Conservation (phyloP, 37 sponge, comb jelly and placozoan species). For the Ianthella basta region DNA sequence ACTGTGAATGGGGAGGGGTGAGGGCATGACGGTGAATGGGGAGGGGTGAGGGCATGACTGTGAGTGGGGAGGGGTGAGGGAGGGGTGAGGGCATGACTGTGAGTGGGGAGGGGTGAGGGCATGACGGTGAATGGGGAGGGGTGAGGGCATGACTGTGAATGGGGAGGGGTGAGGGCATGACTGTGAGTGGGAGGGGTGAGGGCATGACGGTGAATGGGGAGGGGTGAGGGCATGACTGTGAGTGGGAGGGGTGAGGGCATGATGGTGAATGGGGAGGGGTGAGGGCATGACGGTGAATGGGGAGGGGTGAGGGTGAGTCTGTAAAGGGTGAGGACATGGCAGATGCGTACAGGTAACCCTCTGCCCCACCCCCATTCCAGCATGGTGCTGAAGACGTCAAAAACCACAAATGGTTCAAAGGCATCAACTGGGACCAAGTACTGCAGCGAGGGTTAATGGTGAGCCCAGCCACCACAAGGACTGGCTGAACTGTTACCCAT, state of each 20-base stretch:
- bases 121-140: background rate
- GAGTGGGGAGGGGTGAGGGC: constrained; percentile 46
- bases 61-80: too few relatives aligned
- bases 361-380: constrained; percentile 55
- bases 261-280: background rate
- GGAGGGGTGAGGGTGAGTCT: too few relatives aligned
- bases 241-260: background rate
- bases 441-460: constrained; percentile 70
- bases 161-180: constrained; percentile 50
- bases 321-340: too few relatives aligned
- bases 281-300: too few relatives aligned
- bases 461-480: constrained; percentile 1
- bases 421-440: constrained; percentile 88
- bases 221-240: background rate
- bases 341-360: too few relatives aligned
- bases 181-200: background rate
- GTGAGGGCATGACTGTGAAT: background rate
- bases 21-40: background rate
- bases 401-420: constrained; percentile 91
- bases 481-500: too few relatives aligned
- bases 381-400: constrained; percentile 88
- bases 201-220: background rate
- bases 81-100: background rate
- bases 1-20: background rate
- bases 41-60: constrained; percentile 48